Base-by-base conservation (phyloP, 2,797 vertebrate species). In the Liparis tanakae region DNA sequence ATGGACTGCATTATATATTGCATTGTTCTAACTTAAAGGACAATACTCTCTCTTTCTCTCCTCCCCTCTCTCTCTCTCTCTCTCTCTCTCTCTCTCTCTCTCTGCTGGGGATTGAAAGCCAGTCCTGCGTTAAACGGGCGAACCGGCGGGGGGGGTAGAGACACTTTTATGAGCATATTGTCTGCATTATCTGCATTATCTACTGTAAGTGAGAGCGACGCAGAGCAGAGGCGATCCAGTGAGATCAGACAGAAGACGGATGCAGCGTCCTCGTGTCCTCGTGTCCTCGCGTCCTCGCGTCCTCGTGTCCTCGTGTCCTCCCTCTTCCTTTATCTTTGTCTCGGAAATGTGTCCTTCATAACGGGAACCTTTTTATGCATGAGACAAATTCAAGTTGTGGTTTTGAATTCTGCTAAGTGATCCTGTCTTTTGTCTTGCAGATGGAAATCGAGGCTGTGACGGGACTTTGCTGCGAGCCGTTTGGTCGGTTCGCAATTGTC, bases 181-280 rank as follows among this genome's bases (percentile, higher is more conserved):
- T 77, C 70, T 76, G 74, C 43, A 76, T 83, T 80, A 80, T 77
- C 22, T 46, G 55, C 10, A 18, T 58, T n/a, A 61, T 51, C 51
- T 14, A 53, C 51, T 22, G 61, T 50, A 37, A 53, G 63, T 77
- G 68, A 7, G 44, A 54, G 68, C 76, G 78, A 74, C 25, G 70
- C 73, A 76, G 43, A 71, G 58, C 57, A 80, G 60, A 76, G 78
- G 39, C 36, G 50, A 72, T 76, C 70, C 57, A 67, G 41, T 15
- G 54, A 53, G 20, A 63, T 18, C 56, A 18, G 62, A 64, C 25
- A 4, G 48, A 1, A 20, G 46, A 61, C 18, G 10, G 44, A 55
- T 54, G 41, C 50, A 58, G 22, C 43, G 5, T 22, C 36, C 57
- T 54, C 48, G 3, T n/a, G n/a, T n/a, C n/a, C n/a, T n/a, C n/a